phyloP scores from a whole-genome alignment of 1,140 invertebrate species.

The Drosophila bifasciata region DNA sequence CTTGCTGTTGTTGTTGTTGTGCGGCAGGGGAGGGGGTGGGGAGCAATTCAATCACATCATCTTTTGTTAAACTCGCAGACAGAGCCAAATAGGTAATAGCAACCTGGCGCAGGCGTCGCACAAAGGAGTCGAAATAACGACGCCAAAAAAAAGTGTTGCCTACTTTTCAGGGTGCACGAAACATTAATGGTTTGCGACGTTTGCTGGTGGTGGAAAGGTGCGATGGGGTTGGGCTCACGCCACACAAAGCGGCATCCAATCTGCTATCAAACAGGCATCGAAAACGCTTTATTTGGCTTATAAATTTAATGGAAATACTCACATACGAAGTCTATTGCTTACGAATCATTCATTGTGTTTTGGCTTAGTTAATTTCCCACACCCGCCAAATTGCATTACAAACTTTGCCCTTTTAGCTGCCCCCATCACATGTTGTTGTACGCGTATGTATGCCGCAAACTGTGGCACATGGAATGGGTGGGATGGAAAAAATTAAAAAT shows the following conservation, averaged over 20 bases:
- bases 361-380: constrained; percentile 20
- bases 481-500: constrained; percentile 69
- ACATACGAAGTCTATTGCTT: constrained; percentile 50
- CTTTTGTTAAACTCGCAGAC: constrained; percentile 54
- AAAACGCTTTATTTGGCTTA: constrained; percentile 24
- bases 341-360: constrained; percentile 20
- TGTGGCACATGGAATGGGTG: constrained; percentile 32
- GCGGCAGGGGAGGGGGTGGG: constrained; percentile 12
- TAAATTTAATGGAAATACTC: constrained; percentile 45
- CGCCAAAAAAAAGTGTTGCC: constrained; percentile 34
- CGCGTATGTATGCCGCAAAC: constrained; percentile 63
- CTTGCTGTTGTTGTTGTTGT: constrained; percentile 8
- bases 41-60: constrained; percentile 75
- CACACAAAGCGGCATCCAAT: no score
- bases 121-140: constrained; percentile 42
- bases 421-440: no score
- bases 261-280: neutral
- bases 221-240: neutral
- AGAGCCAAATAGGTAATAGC: constrained; percentile 54
- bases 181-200: constrained; percentile 40
- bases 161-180: constrained; percentile 35
- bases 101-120: constrained; percentile 26
- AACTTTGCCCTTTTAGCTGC: constrained; percentile 58
- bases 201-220: constrained; percentile 1
- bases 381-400: constrained; percentile 65